Evolutionary conservation across 2,888 invertebrate genomes (phyloP), one percentile per base, ranked within the genome.

Genomic region (Lysandra bellargus): DNA sequence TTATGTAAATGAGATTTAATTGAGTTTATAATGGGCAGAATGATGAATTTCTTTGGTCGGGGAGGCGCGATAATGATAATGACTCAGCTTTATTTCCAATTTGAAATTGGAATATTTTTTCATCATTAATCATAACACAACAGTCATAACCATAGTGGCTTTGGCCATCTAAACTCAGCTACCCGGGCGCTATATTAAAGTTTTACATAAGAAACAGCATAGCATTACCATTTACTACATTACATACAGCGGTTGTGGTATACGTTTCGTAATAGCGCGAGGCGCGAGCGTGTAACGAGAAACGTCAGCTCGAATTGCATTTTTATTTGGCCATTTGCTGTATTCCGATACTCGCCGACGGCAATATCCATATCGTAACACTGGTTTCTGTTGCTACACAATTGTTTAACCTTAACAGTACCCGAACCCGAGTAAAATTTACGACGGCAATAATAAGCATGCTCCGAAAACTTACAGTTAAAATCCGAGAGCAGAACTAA

Each of bases 1-100:
- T 91, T 93, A 94, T 94, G 93, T 85, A 91, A 94, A 94, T 94
- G 88, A 90, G 92, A 92, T 94, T 93, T 94, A 94, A 94, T 94
- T 94, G 94, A 94, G 94, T 93, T 92, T 93, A 93, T 94, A 94
- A 94, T 94, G 87, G 90, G 86, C 87, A 86, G 87, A 82, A 90
- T 93, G 93, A 93, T 93, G 87, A 85, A 93, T 93, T 84, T 84
- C 80, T 84, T 80, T 69, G 78, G 84, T 82, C 85, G 83, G 82
- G 87, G 88, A 88, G 91, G 91, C 92, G 91, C 90, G 90, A 90
- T 90, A 90, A 92, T 92, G 90, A 87, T 85, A 83, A 84, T 93
- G 93, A 92, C 88, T 87, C 85, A 84, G 87, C 88, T 79, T 83
- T 64, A 69, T 7, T 79, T 53, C 60, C 17, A 81, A 79, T 49